Conservation (phyloP, 2,113 vertebrate genomes). For the Cromileptes altivelis region DNA sequence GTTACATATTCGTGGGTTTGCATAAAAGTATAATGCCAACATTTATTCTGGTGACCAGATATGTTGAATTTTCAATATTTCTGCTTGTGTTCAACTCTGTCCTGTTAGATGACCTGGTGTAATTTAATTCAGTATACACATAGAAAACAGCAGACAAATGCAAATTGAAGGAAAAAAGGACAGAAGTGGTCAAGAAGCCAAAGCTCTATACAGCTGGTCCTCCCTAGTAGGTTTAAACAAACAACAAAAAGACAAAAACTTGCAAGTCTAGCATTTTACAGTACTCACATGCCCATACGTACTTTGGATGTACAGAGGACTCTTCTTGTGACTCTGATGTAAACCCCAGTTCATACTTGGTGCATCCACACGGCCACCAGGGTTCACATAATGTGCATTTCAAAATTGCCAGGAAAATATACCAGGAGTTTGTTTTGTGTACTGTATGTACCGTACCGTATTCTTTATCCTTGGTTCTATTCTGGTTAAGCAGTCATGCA, state of each 20-base stretch:
- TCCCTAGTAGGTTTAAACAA: neutral
- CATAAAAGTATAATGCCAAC: too few relatives aligned
- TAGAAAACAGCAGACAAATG: neutral
- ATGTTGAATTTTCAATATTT: neutral
- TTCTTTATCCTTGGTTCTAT: too few relatives aligned
- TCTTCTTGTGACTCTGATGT: neutral
- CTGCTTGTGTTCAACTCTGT: neutral
- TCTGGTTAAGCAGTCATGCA: too few relatives aligned
- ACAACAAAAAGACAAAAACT: neutral
- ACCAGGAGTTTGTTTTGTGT: neutral
- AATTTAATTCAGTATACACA: neutral
- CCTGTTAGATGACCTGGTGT: neutral
- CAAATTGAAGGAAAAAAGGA: neutral
- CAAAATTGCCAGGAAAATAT: neutral
- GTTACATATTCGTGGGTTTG: too few relatives aligned
- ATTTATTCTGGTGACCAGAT: too few relatives aligned
- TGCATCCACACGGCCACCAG: neutral
- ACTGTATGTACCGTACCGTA: too few relatives aligned
- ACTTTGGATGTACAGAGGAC: neutral
- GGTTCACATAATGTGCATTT: neutral
- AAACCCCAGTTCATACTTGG: neutral
- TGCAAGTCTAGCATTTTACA: neutral
- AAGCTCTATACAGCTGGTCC: neutral
- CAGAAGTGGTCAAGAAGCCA: neutral
- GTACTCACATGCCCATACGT: neutral